Evolutionary conservation across 2,888 invertebrate genomes (phyloP).

Genomic region (Ypsolopha scabrella): DNA sequence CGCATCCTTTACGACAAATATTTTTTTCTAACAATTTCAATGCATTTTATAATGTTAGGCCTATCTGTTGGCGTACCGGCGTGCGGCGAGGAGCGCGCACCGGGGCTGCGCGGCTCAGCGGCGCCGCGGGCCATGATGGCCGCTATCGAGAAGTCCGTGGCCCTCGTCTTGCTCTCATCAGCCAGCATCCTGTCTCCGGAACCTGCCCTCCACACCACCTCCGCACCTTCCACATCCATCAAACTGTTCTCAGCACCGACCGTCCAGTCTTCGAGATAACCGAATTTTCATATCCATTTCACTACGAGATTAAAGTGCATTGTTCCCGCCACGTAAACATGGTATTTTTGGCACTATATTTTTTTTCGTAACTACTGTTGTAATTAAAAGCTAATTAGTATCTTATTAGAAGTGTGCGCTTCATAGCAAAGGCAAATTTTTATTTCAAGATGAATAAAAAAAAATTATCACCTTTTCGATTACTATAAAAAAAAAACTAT

Average conservation of each 20-base stretch:
- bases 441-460: too few relatives aligned
- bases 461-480: background rate
- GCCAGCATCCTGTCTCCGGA: conserved; percentile 57
- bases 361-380: background rate
- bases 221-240: conserved; percentile 63
- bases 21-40: background rate
- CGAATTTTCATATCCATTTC: background rate
- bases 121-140: conserved; percentile 88
- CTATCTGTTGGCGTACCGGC: conserved; percentile 40
- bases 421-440: too few relatives aligned
- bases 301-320: background rate
- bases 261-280: background rate
- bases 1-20: too few relatives aligned
- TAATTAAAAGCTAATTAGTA: background rate
- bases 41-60: conserved; percentile 25
- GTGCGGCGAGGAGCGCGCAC: conserved; percentile 51
- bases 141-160: conserved; percentile 96
- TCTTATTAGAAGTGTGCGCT: background rate
- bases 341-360: background rate
- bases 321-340: background rate
- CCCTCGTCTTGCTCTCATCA: conserved; percentile 65
- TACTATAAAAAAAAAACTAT: background rate
- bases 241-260: conserved; percentile 20
- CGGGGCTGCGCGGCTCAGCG: conserved; percentile 56
- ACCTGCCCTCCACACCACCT: conserved; percentile 43